Conservation (phyloP, 2,113 vertebrate species). For the Sceloporus undulatus region DNA sequence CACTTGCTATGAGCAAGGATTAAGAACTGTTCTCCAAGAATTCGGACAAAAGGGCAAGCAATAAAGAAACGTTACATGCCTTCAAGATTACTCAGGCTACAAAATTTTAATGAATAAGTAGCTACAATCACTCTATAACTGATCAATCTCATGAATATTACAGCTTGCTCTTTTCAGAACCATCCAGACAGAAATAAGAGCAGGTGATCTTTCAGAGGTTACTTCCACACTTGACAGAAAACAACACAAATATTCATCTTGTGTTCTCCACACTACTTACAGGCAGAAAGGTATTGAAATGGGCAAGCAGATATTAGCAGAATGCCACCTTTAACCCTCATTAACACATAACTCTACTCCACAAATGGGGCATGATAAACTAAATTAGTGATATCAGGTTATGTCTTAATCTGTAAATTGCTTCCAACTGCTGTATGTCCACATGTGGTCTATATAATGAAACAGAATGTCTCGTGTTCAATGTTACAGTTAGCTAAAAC, state of each 20-base stretch:
- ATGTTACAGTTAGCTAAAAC: not conserved
- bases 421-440: not conserved
- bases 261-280: slow-evolving; percentile 29
- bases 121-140: slow-evolving; percentile 38
- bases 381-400: not conserved
- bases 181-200: slow-evolving; percentile 67
- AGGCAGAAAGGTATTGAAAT: slow-evolving; percentile 25
- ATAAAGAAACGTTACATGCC: not conserved
- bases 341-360: not conserved
- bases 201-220: slow-evolving; percentile 53
- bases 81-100: not conserved
- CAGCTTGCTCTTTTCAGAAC: slow-evolving; percentile 64
- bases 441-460: not conserved
- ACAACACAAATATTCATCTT: slow-evolving; percentile 47
- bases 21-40: not conserved
- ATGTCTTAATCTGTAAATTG: not conserved
- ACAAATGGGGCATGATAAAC: not conserved
- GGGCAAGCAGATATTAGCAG: slow-evolving; percentile 8
- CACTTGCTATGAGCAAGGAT: not conserved
- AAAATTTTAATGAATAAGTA: slow-evolving; percentile 11
- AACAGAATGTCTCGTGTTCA: not conserved
- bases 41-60: not conserved
- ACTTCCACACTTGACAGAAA: slow-evolving; percentile 66
- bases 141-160: slow-evolving; percentile 65
- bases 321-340: not conserved